Base-by-base conservation (phyloP, 2,113 vertebrate species). In the Arizona elegans region DNA sequence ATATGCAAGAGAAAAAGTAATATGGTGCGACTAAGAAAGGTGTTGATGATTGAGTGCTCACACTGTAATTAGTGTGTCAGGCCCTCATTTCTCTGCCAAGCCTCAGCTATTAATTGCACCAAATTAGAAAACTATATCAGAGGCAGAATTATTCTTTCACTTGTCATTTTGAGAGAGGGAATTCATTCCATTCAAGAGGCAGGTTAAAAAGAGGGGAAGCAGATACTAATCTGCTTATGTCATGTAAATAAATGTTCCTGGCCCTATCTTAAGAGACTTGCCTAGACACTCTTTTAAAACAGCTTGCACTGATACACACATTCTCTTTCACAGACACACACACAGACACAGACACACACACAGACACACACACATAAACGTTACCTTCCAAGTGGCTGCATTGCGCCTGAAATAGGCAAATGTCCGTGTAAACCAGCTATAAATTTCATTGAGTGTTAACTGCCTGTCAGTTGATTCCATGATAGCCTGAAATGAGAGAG, bases 361-460 rank as follows among this genome's bases (percentile, higher is more conserved):
- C 21, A 58, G 5, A 58, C 59, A 26, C 24, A 52, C 29, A 89
- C 8, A 55, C 21, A 88, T 95, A 96, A 95, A 95, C 97, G 97
- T 98, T 99, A 99, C 99, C 99, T 99, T 99, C 99, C 99, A 99
- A 97, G 99, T 99, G 96, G 99, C 99, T 85, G 99, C 99, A 95
- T 99, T 99, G 97, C 99, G 99, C 98, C 99, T 98, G 98, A 99
- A 99, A 98, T 99, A 99, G 97, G 99, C 99, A 96, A 99, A 99
- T 94, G 99, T 99, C 98, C 99, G 98, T 90, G 99, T 99, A 98
- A 99, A 99, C 99, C 99, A 99, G 99, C 99, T 99, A 98, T 99
- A 99, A 98, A 99, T 99, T 99, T 99, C 99, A 98, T 99, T 99
- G 98, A 99, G 99, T 96, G 99, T 99, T 98, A 99, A 98, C 99